Base-by-base conservation (phyloP, 2,797 vertebrate genomes). In the Jordanella pulchra region DNA sequence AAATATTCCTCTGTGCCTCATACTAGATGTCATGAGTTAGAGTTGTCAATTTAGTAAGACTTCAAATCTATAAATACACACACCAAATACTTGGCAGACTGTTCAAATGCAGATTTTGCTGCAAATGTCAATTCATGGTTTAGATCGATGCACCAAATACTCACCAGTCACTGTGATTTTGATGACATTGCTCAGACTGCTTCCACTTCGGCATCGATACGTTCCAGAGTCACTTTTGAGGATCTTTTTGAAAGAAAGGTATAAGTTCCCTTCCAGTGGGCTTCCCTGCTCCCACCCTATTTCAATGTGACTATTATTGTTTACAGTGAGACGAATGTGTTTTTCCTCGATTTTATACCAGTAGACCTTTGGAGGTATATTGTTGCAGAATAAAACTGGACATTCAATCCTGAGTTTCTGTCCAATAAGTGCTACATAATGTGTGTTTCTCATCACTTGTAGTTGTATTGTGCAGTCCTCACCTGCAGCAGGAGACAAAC, bases 271-370 rank as follows among this genome's bases (percentile, higher is more conserved):
- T 10, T 13, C 3, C 0, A 5, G 27, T 0, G 9, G 3, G 0
- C 23, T n/a, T 30, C 1, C 13, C 12, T 0, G 23, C 55, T 51
- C 30, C 73, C 67, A 75, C 14, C 64, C 51, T 50, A 15, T 56
- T 30, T n/a, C 56, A 30, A 65, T 28, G 21, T 45, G 66, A 53
- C 3, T 45, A 18, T 54, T 7, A 56, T 21, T 0, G 14, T 6
- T 50, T 44, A 65, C 28, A 28, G 1, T 13, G 6, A 48, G 0
- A 0, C 0, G 18, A 2, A 25, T 23, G 3, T 0, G 0, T 1
- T 1, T 39, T 14, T 56, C 3, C 1, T 1, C 50, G 3, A 6
- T 0, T 65, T 58, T 51, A 42, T n/a, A 10, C 67, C 73, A 76
- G 45, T 2, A 23, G 13, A 61, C 7, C 35, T 13, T 2, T 21